Base-by-base conservation (phyloP, 1,140 invertebrate species). In the Holcopasites calliopsidis region DNA sequence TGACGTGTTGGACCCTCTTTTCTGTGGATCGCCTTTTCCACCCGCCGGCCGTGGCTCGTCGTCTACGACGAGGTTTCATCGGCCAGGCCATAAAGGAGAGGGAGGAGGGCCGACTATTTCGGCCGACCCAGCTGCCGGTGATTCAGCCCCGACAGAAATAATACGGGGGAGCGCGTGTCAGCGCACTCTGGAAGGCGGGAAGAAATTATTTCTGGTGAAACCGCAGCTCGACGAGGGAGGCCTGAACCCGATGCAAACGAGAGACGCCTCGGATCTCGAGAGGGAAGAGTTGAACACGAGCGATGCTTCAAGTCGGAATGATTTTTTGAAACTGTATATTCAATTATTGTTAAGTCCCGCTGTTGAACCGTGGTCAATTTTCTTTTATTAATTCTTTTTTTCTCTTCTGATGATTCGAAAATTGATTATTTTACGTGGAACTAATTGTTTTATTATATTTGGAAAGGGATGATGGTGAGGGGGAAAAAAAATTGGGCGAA, bases 101-200 rank as follows among this genome's bases (percentile, higher is more conserved):
- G 69, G 58, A 68, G 28, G 13, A 42, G 54, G 54, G 55, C 54
- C 76, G 73, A 80, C 85, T 87, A 90, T 90, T 89, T 87, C 76
- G 85, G 88, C 85, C 79, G 74, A 65, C 71, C 74, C 82, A 85
- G 83, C 87, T 74, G 85, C 79, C 47, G 78, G 75, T 90, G 88
- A 90, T 88, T 90, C 89, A 90, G 81, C 54, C 65, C 54, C 44
- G 70, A 86, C 82, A 86, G 72, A 89, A 90, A 90, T 90, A 90
- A 86, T 58, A 73, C 80, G 58, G 58, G 54, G 76, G 74, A 60
- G 76, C 62, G 79, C 78, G 84, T 88, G 88, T 89, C 88, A 88
- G 88, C 84, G 88, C 72, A 89, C 87, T 89, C 83, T 86, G 76
- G 66, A 88, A 87, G 82, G 66, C 68, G 54, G 84, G 76, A 62